These are phyloP conservation scores for Pipra filicauda DNA, from an alignment of 2,113 vertebrate genomes.

Conservation along the genomic window DNA sequence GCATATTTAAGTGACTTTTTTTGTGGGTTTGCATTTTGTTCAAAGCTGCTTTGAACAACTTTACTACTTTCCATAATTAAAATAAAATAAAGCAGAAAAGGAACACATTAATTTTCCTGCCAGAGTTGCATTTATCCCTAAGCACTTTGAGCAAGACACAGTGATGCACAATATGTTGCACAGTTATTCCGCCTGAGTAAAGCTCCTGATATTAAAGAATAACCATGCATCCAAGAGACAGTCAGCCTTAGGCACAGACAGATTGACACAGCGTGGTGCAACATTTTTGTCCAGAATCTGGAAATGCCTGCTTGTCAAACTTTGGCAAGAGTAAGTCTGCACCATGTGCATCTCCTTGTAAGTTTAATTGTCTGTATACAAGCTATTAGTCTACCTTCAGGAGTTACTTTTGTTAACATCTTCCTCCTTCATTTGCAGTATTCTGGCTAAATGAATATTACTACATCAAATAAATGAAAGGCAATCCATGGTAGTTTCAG, in stretches of 20 bases:
- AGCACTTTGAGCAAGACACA: conserved; percentile 22
- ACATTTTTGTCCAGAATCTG: conserved; percentile 34
- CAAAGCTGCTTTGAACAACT: conserved; percentile 7
- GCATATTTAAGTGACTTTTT: neutral
- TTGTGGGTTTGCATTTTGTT: neutral
- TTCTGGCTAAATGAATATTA: neutral
- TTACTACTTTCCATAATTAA: conserved; percentile 35
- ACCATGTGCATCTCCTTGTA: conserved; percentile 54
- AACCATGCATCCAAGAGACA: conserved; percentile 48
- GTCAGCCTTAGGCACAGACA: conserved; percentile 24
- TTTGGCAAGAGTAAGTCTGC: conserved; percentile 44
- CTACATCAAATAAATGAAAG: neutral
- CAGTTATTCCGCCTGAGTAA: conserved; percentile 9
- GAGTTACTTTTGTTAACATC: conserved; percentile 13
- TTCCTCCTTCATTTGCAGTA: neutral
- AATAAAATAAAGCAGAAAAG: conserved; percentile 37
- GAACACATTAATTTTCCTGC: neutral
- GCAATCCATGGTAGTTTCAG: neutral
- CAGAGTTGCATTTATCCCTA: conserved; percentile 15
- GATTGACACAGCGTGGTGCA: conserved; percentile 61
- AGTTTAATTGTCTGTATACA: conserved; percentile 53
- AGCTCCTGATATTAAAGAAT: conserved; percentile 24
- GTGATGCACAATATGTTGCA: conserved; percentile 26
- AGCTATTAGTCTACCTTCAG: conserved; percentile 43
- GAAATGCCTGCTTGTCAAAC: conserved; percentile 35